phyloP scores from a whole-genome alignment of 2,888 invertebrate species.

The Pheosia gnoma region DNA sequence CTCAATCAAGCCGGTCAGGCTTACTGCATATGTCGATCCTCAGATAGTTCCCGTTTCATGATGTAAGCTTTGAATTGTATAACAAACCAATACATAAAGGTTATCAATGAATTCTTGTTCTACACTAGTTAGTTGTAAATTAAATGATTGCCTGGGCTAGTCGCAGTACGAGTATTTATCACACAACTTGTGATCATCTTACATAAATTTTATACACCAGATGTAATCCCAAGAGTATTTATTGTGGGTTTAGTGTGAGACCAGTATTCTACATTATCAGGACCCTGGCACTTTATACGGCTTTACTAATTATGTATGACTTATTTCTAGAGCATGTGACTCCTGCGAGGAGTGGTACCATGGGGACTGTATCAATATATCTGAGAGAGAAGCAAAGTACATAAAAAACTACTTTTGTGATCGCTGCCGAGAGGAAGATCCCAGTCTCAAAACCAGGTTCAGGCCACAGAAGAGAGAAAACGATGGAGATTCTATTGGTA shows the following conservation, averaged over 20 bases:
- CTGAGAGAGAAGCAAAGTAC: slow-evolving; percentile 95
- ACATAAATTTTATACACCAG: too few relatives aligned
- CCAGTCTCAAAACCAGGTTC: slow-evolving; percentile 87
- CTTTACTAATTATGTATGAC: neutral
- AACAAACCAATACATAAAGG: too few relatives aligned
- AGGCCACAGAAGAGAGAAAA: slow-evolving; percentile 79
- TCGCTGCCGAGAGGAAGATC: slow-evolving; percentile 92
- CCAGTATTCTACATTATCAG: too few relatives aligned
- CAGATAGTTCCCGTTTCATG: slow-evolving; percentile 98
- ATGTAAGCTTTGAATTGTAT: slow-evolving; percentile 85
- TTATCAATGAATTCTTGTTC: too few relatives aligned
- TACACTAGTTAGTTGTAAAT: too few relatives aligned
- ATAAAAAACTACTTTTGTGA: slow-evolving; percentile 97
- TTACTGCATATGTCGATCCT: slow-evolving; percentile 97
- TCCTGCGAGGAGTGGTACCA: slow-evolving; percentile 99
- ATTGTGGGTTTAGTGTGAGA: too few relatives aligned
- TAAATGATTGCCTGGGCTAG: too few relatives aligned
- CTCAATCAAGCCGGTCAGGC: slow-evolving; percentile 95
- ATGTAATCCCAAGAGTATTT: too few relatives aligned
- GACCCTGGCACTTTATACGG: too few relatives aligned
- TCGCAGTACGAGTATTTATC: too few relatives aligned
- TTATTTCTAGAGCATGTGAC: slow-evolving; percentile 93
- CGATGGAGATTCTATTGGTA: slow-evolving; percentile 71
- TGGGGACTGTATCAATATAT: slow-evolving; percentile 98
- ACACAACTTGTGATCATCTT: too few relatives aligned